Conservation (phyloP, 2,113 vertebrate genomes). For the Perca flavescens region DNA sequence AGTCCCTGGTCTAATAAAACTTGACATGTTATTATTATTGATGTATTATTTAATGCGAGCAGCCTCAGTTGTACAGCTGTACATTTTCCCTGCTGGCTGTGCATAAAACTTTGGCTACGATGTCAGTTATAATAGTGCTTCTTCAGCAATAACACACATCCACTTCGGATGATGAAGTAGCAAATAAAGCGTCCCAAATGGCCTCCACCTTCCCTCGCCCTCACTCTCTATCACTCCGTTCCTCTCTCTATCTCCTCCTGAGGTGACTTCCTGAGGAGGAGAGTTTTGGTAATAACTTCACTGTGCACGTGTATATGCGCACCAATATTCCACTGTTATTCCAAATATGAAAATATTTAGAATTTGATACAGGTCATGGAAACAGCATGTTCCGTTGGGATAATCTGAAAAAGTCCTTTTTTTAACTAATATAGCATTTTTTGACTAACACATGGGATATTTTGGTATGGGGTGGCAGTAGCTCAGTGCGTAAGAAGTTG, state of each 20-base stretch:
- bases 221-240: background rate
- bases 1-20: background rate
- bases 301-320: no score
- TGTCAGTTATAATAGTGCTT: slow-evolving; percentile 45
- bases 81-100: slow-evolving; percentile 29
- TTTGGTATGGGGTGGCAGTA: no score
- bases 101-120: slow-evolving; percentile 30
- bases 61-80: background rate
- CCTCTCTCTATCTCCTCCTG: background rate
- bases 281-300: background rate
- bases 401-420: no score
- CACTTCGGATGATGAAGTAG: slow-evolving; percentile 51
- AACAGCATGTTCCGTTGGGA: no score
- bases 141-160: slow-evolving; percentile 58
- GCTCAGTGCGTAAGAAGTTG: no score
- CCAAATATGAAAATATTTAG: no score
- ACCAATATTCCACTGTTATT: no score
- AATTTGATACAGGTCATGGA: no score
- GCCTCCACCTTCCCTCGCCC: background rate
- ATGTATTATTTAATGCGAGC: slow-evolving; percentile 24
- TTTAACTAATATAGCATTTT: no score
- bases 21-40: background rate
- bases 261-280: slow-evolving; percentile 2
- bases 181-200: slow-evolving; percentile 22
- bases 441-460: no score